These are phyloP conservation scores for Ctenodactylus gundi DNA, from an alignment of 2,113 vertebrate genomes.

Conservation along the genomic window DNA sequence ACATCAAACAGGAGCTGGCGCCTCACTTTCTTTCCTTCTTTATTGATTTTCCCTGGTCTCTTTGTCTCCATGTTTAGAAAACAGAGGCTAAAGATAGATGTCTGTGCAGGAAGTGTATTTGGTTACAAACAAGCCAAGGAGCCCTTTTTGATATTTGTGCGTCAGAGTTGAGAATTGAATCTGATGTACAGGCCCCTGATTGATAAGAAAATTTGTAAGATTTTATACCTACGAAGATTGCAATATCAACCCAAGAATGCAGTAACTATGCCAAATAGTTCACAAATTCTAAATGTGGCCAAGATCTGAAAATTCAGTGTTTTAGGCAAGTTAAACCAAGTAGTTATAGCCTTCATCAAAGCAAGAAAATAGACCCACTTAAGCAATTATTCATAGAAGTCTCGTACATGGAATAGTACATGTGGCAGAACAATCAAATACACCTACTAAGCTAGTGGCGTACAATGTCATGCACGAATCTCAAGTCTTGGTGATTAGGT, in stretches of 20 bases:
- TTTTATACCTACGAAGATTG: neutral
- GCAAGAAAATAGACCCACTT: neutral
- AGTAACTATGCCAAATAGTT: neutral
- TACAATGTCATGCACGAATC: neutral
- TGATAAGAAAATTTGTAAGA: neutral
- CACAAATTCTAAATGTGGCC: neutral
- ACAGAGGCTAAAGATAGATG: neutral
- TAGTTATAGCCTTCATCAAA: neutral
- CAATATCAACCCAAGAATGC: neutral
- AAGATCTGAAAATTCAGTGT: neutral
- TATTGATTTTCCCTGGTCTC: neutral
- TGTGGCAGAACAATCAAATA: neutral
- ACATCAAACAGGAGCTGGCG: neutral
- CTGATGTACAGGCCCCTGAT: neutral
- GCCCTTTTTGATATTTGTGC: neutral
- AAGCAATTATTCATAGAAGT: constrained; percentile 16
- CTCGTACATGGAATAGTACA: neutral
- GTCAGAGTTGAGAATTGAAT: neutral
- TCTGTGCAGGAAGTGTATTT: neutral
- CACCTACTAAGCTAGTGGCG: neutral
- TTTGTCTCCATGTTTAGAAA: neutral
- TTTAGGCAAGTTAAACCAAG: neutral
- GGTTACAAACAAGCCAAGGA: neutral
- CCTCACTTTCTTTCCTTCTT: neutral
- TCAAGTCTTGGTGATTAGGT: neutral